Evolutionary conservation across 1,140 invertebrate species (phyloP).

Genomic region (Trinorchestia longiramus): DNA sequence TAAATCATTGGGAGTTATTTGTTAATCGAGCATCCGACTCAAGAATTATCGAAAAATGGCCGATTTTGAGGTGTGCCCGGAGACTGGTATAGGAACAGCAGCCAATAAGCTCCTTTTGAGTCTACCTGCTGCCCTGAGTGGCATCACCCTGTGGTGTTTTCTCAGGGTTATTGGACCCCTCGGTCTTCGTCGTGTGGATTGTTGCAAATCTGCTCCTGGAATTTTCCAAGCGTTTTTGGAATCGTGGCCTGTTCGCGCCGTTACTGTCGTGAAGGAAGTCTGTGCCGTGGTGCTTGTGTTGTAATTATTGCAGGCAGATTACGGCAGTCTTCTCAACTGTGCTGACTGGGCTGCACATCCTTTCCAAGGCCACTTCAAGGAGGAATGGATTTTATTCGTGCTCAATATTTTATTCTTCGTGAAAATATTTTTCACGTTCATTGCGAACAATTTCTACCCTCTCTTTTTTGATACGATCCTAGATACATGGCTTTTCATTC

Average conservation of each 20-base stretch:
- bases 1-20: neutral
- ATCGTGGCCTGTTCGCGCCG: slow-evolving; percentile 21
- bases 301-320: neutral
- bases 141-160: neutral
- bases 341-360: slow-evolving; percentile 16
- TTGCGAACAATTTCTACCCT: neutral
- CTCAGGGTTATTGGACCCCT: neutral
- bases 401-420: slow-evolving; percentile 32
- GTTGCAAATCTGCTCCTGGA: neutral
- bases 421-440: slow-evolving; percentile 45
- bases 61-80: slow-evolving; percentile 12
- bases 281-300: slow-evolving; percentile 13
- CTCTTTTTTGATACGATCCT: slow-evolving; percentile 19
- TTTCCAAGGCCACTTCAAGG: slow-evolving; percentile 32
- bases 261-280: neutral
- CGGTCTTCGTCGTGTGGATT: neutral
- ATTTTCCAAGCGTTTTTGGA: neutral
- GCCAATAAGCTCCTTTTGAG: neutral
- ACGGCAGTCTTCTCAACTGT: slow-evolving; percentile 28
- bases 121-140: neutral
- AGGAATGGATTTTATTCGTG: slow-evolving; percentile 48
- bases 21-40: neutral
- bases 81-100: slow-evolving; percentile 13
- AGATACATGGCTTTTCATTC: slow-evolving; percentile 20
- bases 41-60: neutral